These are phyloP conservation scores for Melanerpes formicivorus DNA, from an alignment of 2,113 vertebrate genomes.

Conservation along the genomic window DNA sequence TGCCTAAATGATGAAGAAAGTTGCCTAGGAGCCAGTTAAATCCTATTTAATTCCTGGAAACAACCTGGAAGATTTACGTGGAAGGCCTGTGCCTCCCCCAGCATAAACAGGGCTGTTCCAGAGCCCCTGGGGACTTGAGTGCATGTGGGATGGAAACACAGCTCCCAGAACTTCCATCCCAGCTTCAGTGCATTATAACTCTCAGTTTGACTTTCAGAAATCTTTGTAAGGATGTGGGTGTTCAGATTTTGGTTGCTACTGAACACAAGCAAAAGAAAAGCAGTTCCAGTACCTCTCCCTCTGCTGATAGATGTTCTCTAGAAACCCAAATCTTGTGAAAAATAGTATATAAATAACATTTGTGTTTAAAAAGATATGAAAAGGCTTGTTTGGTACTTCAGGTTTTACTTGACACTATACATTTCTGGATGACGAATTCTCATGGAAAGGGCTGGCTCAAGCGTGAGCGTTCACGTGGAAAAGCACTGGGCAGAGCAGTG, in stretches of 20 bases:
- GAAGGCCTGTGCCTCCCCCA: neutral
- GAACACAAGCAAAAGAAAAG: neutral
- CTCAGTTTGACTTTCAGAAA: neutral
- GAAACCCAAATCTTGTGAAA: neutral
- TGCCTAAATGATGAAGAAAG: neutral
- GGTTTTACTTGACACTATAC: neutral
- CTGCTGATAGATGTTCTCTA: neutral
- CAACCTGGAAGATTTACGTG: neutral
- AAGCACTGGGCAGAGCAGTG: neutral
- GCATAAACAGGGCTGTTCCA: neutral
- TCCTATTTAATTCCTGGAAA: neutral
- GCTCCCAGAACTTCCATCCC: neutral
- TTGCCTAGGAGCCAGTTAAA: neutral
- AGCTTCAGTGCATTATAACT: neutral
- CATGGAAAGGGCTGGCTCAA: neutral
- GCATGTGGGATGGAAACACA: neutral
- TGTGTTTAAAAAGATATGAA: neutral
- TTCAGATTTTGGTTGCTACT: neutral
- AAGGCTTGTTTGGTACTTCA: neutral
- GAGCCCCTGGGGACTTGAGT: accelerated
- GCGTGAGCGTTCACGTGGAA: accelerated
- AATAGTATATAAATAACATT: neutral
- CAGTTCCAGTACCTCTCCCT: neutral
- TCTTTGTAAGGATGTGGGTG: neutral
- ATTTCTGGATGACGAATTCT: neutral